phyloP scores from a whole-genome alignment of 2,113 vertebrate genomes.

The Tachysurus fulvidraco region DNA sequence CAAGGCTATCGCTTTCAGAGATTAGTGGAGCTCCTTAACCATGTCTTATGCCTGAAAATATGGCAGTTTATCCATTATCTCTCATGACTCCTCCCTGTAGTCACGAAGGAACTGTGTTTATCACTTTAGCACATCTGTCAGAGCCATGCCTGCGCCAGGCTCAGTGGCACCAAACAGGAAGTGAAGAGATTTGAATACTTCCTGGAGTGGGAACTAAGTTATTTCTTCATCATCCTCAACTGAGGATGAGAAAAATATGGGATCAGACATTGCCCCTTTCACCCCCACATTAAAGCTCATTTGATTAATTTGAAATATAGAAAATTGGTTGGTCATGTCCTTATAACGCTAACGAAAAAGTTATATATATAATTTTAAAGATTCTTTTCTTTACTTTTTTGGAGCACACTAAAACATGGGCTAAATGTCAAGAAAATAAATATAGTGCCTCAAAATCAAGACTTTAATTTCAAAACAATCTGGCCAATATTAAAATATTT shows the following conservation, averaged over 20 bases:
- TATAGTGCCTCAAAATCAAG: neutral
- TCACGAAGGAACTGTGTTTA: slow-evolving; percentile 37
- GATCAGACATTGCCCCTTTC: neutral
- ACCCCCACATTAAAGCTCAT: neutral
- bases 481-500: neutral
- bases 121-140: slow-evolving; percentile 52
- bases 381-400: neutral
- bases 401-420: neutral
- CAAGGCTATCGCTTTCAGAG: slow-evolving; percentile 45
- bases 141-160: slow-evolving; percentile 39
- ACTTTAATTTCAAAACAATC: neutral
- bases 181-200: slow-evolving; percentile 52
- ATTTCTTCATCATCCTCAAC: slow-evolving; percentile 22
- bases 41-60: slow-evolving; percentile 48
- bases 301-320: neutral
- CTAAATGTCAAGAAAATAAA: neutral
- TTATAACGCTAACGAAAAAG: neutral
- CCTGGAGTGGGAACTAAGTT: slow-evolving; percentile 43
- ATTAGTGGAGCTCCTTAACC: slow-evolving; percentile 52
- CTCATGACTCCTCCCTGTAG: slow-evolving; percentile 43
- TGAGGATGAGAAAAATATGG: neutral
- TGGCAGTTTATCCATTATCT: slow-evolving; percentile 51
- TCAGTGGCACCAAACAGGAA: slow-evolving; percentile 64
- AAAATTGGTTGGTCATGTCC: neutral
- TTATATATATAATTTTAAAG: neutral